Base-by-base conservation (phyloP, 2,888 invertebrate species). In the Furcula furcula region DNA sequence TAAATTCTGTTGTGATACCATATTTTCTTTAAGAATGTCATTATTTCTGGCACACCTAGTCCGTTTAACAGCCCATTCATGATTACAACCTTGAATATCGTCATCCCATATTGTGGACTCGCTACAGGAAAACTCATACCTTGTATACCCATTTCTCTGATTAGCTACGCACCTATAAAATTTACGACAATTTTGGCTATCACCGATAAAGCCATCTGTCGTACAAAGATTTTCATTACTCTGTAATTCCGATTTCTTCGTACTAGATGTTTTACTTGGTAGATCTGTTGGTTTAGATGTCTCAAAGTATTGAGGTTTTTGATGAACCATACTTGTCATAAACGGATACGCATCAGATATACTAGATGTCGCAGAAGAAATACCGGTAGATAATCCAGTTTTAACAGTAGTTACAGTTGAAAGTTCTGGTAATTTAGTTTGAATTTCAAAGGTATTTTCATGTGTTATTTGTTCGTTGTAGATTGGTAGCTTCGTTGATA, bases 101-200 rank as follows among this genome's bases (percentile, higher is more conserved):
- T 93, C 91, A 76, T 96, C 95, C 95, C 95, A 96, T 29, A 94
- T 92, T 2, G 95, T 95, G 29, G 93, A 92, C 30, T 92, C 91
- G 13, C 92, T 93, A 64, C 96, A 96, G 9, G 89, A 84, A 73
- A 95, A 96, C 47, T 94, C 93, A 60, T 93, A 93, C 74, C 90
- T 92, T 30, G 87, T 91, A 59, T 89, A 94, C 4, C 91, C 90
- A 39, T 91, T 91, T 27, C 89, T 78, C 14, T 91, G 91, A 62
- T 91, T 91, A 27, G 85, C 84, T 7, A 95, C 94, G 73, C 96
- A 96, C 57, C 95, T 90, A 67, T 94, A 94, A 82, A 95, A 96
- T 68, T 93, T 94, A 19, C 89, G 91, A 63, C 95, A 95, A 64
- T 95, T 91, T 39, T 90, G 84, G 28, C 88, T 90, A 70, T 96